Base-by-base conservation (phyloP, 1,140 invertebrate species). In the Pseudomyrmex pallidus region DNA sequence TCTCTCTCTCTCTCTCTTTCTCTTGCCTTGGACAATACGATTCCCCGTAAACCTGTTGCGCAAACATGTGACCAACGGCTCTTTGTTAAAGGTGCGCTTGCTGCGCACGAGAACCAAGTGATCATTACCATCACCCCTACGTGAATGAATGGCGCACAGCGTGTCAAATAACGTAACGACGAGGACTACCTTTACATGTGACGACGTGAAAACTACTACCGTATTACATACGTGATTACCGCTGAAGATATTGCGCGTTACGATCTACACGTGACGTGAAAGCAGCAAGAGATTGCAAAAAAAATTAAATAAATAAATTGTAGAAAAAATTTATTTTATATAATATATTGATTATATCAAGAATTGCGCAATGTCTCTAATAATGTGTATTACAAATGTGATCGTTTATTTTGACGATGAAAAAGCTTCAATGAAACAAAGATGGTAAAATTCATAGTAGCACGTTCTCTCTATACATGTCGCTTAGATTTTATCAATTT, bases 41-140 rank as follows among this genome's bases (percentile, higher is more conserved):
- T 88, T 90, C 83, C 84, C 86, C 87, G 89, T 93, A 91, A 92
- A 93, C 92, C 92, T 93, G 92, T 93, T 93, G 91, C 91, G 90
- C 76, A 90, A 80, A 80, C 66, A 80, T 80, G 66, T 80, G 76
- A 80, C 44, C 54, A 80, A 68, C 54, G 10, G 20, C 44, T 80
- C 20, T 80, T 80, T 22, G n/a, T 80, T 35, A 12, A 70, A 70
- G 15, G 64, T 57, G 67, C 67, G 50, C 22, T 22, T 54, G 48
- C 20, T n/a, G 15, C 22, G 50, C 46, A 72, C 64, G 72, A 92
- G 72, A 92, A 86, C 77, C 12, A 77, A 68, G 22, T 48, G 74
- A 59, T 76, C 48, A 62, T 54, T 25, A 74, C 22, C 61, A 74
- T n/a, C 61, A 35, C 44, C 12, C 20, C 48, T 61, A n/a, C 35